Conservation (phyloP, 2,113 vertebrate genomes). For the Scytalopus superciliaris region DNA sequence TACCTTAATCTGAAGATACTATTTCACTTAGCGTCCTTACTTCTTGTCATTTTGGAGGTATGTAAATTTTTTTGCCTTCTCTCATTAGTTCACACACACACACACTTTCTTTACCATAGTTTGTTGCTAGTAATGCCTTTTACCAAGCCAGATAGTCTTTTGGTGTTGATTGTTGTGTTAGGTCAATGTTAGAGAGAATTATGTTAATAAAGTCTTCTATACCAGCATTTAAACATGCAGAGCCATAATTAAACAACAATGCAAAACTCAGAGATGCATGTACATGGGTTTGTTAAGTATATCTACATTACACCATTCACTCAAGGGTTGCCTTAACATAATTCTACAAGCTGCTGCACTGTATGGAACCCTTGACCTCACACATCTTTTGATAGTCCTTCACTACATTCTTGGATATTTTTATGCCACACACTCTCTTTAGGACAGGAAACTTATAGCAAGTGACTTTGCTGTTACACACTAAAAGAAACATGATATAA, state of each 20-base stretch:
- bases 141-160: not conserved
- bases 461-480: not conserved
- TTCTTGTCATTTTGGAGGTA: not conserved
- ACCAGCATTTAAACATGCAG: not conserved
- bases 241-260: not conserved
- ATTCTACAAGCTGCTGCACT: not conserved
- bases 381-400: not conserved
- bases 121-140: not conserved
- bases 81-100: rapidly evolving
- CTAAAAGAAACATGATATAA: not conserved
- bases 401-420: not conserved
- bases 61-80: not conserved
- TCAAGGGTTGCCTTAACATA: not conserved
- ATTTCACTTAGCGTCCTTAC: not conserved
- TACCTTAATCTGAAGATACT: not conserved
- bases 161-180: not conserved
- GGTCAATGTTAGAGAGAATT: not conserved
- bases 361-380: not conserved
- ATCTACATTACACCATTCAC: not conserved
- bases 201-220: not conserved
- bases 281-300: not conserved
- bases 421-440: not conserved
- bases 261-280: not conserved
- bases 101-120: not conserved
- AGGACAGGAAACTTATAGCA: not conserved